A percentile compares a stretch with the other conserved stretches of the same genome.
Evolutionary conservation across 2,797 vertebrate species (phyloP).

Genomic region (Pantherophis alleghaniensis): DNA sequence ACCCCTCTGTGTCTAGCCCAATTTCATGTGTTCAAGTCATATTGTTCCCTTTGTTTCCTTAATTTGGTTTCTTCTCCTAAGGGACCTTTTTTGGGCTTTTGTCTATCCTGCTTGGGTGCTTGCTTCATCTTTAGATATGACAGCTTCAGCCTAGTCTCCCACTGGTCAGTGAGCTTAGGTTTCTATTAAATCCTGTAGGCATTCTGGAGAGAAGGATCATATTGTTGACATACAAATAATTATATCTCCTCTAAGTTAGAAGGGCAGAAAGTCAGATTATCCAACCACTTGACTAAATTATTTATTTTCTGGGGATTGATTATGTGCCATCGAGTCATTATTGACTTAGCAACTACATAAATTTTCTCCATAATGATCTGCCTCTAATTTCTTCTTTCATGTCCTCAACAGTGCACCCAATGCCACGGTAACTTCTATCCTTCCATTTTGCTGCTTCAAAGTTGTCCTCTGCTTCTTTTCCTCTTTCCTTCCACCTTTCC

Average conservation of each 20-base stretch:
- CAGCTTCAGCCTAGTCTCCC: neutral
- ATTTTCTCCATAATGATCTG: neutral
- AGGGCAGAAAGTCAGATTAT: neutral
- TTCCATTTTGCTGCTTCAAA: neutral
- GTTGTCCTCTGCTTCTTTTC: neutral
- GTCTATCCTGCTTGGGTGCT: neutral
- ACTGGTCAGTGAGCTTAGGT: neutral
- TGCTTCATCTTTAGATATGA: neutral
- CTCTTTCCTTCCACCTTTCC: neutral
- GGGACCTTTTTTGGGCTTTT: neutral
- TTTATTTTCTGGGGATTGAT: neutral
- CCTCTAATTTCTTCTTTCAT: neutral
- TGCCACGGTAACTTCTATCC: neutral
- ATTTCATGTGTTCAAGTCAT: too few species aligned
- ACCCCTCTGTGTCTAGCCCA: too few species aligned
- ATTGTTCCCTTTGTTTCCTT: too few species aligned
- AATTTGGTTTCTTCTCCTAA: too few species aligned
- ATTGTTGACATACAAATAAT: neutral
- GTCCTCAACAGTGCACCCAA: neutral
- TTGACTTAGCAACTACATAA: neutral
- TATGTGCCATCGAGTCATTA: neutral
- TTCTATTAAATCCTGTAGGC: neutral
- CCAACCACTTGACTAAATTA: neutral
- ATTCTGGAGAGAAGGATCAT: neutral
- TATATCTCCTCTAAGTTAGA: neutral